Percentiles rank a stretch among this genome's conserved stretches.
phyloP scores from a whole-genome alignment of 2,113 vertebrate species.

The Etheostoma spectabile region DNA sequence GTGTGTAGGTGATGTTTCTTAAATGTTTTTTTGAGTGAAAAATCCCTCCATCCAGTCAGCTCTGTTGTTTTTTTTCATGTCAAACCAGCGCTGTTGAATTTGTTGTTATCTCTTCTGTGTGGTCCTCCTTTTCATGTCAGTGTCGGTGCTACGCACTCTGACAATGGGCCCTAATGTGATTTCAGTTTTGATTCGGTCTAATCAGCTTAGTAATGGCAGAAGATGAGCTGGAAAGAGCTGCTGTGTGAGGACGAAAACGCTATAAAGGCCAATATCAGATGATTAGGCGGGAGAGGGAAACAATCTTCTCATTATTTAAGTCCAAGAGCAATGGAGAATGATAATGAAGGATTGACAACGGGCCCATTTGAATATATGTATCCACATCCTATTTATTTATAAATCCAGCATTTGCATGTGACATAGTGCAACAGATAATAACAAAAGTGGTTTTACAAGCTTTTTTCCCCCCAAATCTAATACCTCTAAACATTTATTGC shows the following conservation, averaged over 20 bases:
- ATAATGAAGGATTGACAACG: conserved; percentile 65
- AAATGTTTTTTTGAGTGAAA: conserved; percentile 29
- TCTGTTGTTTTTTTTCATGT: conserved; percentile 58
- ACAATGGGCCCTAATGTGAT: conserved; percentile 80
- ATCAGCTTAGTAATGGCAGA: conserved; percentile 64
- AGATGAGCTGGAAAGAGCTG: conserved; percentile 39
- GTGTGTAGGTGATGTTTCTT: conserved; percentile 22
- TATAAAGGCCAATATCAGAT: conserved; percentile 70
- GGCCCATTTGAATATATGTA: conserved; percentile 40
- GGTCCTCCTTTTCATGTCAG: conserved; percentile 59
- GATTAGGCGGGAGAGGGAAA: conserved; percentile 69
- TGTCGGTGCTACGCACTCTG: conserved; percentile 30
- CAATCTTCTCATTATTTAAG: conserved; percentile 72
- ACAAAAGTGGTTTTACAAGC: neutral
- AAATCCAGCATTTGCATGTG: conserved; percentile 34
- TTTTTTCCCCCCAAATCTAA: neutral
- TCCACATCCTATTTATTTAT: conserved; percentile 41
- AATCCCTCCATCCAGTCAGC: conserved; percentile 11
- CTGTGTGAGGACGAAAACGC: conserved; percentile 51
- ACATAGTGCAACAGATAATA: conserved; percentile 27
- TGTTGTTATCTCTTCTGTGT: conserved; percentile 64
- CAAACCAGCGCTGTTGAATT: conserved; percentile 61
- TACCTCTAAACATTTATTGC: neutral
- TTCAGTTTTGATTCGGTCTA: conserved; percentile 73
- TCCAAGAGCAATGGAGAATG: conserved; percentile 62